phyloP scores from a whole-genome alignment of 2,797 vertebrate species.

The Acanthiza pusilla region DNA sequence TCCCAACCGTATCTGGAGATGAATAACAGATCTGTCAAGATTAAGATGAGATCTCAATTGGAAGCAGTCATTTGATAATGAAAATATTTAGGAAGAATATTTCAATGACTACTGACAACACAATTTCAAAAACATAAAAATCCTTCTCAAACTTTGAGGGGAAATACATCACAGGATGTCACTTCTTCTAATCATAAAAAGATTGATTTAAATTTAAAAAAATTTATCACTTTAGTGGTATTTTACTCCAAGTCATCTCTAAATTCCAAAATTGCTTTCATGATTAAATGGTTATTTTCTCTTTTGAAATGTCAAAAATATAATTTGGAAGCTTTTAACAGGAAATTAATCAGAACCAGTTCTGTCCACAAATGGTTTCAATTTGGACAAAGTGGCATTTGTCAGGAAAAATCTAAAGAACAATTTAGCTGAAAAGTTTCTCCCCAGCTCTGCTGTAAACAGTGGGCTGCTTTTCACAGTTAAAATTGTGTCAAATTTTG shows the following conservation, averaged over 20 bases:
- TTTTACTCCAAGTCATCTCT: background rate
- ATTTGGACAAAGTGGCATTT: conserved; percentile 5
- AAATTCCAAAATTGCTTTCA: background rate
- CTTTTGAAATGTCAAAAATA: background rate
- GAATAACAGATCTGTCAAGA: background rate
- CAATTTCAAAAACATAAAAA: background rate
- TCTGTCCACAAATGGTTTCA: conserved; percentile 10
- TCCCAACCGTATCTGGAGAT: background rate
- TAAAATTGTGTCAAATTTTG: conserved; percentile 17
- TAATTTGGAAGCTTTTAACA: background rate
- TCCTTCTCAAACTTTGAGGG: background rate
- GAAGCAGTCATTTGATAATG: background rate
- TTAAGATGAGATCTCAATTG: background rate
- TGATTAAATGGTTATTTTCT: background rate
- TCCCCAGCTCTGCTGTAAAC: background rate
- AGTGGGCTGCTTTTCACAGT: background rate
- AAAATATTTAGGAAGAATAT: background rate
- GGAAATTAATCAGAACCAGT: conserved; percentile 30
- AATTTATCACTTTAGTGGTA: background rate
- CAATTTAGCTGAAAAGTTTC: background rate
- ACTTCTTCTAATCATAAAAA: background rate
- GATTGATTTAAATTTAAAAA: background rate
- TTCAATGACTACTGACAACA: background rate
- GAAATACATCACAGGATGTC: background rate
- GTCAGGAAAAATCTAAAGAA: background rate